These are phyloP conservation scores for Oscheius sp. DNA, from an alignment of 2,888 invertebrate species.

Conservation along the genomic window DNA sequence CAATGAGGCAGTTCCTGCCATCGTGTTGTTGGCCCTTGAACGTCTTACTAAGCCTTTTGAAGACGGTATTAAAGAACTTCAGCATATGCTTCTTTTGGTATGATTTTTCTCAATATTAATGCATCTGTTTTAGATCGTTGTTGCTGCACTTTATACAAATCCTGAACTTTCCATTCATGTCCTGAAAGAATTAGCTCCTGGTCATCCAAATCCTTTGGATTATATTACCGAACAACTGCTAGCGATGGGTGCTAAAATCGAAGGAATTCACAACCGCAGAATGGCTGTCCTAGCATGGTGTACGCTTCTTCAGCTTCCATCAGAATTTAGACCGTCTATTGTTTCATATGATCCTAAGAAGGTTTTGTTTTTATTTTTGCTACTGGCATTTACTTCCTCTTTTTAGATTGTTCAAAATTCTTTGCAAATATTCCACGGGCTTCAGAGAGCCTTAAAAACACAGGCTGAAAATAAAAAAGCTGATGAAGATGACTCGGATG, in stretches of 20 bases:
- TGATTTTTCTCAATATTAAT: background rate
- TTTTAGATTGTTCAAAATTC: constrained; percentile 29
- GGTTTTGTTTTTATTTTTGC: constrained; percentile 16
- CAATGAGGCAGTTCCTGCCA: constrained; percentile 40
- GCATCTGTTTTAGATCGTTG: constrained; percentile 25
- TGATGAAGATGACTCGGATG: constrained; percentile 35
- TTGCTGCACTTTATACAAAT: constrained; percentile 36
- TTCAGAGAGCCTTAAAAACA: constrained; percentile 33
- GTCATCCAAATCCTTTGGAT: constrained; percentile 40
- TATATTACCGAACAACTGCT: constrained; percentile 30
- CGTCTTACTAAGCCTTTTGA: constrained; percentile 40
- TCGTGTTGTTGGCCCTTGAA: constrained; percentile 33
- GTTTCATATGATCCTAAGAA: constrained; percentile 37
- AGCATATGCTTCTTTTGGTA: constrained; percentile 39
- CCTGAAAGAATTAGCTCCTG: constrained; percentile 33
- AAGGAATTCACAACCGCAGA: constrained; percentile 33
- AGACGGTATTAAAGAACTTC: constrained; percentile 35
- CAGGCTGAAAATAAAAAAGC: constrained; percentile 37
- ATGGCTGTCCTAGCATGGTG: constrained; percentile 41
- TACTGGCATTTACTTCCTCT: background rate
- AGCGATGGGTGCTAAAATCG: constrained; percentile 23
- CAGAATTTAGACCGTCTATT: constrained; percentile 29
- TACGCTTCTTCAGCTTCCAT: constrained; percentile 32
- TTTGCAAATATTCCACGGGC: constrained; percentile 25
- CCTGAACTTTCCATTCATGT: constrained; percentile 28